phyloP scores from a whole-genome alignment of 2,888 invertebrate species.

The Pyralis farinalis region DNA sequence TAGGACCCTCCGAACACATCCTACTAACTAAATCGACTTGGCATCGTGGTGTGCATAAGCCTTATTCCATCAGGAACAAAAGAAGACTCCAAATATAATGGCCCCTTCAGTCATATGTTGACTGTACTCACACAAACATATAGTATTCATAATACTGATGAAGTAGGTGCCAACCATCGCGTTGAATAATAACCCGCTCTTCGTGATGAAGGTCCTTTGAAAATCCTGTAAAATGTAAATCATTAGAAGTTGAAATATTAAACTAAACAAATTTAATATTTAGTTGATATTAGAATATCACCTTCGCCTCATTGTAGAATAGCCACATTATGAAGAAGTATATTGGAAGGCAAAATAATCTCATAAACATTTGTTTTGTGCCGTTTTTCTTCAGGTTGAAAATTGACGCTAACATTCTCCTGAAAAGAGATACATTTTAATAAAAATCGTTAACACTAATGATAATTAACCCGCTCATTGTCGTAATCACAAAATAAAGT shows the following conservation, averaged over 20 bases:
- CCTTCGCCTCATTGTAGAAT: constrained; percentile 87
- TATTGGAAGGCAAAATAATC: constrained; percentile 87
- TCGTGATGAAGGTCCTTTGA: constrained; percentile 86
- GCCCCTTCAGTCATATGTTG: no score
- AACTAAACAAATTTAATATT: background rate
- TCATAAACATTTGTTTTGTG: constrained; percentile 87
- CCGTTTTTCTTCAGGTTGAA: constrained; percentile 89
- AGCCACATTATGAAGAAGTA: constrained; percentile 89
- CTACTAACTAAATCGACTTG: no score
- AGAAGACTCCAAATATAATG: no score
- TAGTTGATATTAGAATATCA: constrained; percentile 26
- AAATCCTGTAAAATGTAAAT: constrained; percentile 64
- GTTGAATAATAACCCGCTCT: constrained; percentile 86
- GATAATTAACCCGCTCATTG: no score
- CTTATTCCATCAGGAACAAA: no score
- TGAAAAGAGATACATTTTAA: no score
- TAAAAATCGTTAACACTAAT: no score
- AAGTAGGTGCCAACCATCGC: constrained; percentile 85
- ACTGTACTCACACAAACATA: constrained; percentile 84
- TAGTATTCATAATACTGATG: constrained; percentile 85
- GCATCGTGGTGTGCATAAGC: no score
- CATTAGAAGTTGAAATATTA: background rate
- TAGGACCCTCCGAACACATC: no score
- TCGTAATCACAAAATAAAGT: no score
- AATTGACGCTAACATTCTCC: constrained; percentile 88